Evolutionary conservation across 23 tunicate species (phyloP), one percentile per base, ranked within the genome.

Genomic region (Trididemnum nubilum): DNA sequence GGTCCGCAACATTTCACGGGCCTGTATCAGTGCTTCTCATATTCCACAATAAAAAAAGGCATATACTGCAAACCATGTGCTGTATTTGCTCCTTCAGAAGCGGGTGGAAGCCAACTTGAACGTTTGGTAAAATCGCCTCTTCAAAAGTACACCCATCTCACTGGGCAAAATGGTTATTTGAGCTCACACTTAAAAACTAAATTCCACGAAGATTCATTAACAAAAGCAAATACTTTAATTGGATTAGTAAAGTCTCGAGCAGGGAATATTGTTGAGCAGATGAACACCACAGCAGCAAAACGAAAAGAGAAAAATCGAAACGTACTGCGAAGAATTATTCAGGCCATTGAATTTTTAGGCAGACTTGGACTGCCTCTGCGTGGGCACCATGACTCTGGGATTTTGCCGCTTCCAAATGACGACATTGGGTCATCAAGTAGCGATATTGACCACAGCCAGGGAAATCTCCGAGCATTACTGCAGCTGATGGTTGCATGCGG

Each of bases 311-410:
- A 49, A 49, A 49, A 49, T 49, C 57, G 57, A 9, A 49, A 18
- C 57, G 18, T 49, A 49, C 27, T 63, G 69, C 25, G 29, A 63
- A 18, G 69, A 63, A 63, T 63, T 15, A 63, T 63, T 24, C 69
- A 15, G 29, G 22, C 69, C 19, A 63, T 63, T n/a, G 27, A 63
- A 63, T 63, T 15, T 63, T 21, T 21, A 22, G 27, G 69, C 28
- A 63, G 27, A 27, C 69, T 15, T 63, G 25, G 69, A 15, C 69
- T 63, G 69, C 69, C 69, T 63, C 69, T 63, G 25, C 69, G 69
- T 21, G 69, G 69, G 7, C 22, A 63, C 28, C 25, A 3, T 61
- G 67, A 12, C n/a, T 12, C 26, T 26, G 67, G 67, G 22, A 61
- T 12, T 5, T 26, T 61, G 22, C 3, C 67, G n/a, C 22, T 61